phyloP scores from a whole-genome alignment of 2,113 vertebrate species.

The cat (Felis catus) region DNA sequence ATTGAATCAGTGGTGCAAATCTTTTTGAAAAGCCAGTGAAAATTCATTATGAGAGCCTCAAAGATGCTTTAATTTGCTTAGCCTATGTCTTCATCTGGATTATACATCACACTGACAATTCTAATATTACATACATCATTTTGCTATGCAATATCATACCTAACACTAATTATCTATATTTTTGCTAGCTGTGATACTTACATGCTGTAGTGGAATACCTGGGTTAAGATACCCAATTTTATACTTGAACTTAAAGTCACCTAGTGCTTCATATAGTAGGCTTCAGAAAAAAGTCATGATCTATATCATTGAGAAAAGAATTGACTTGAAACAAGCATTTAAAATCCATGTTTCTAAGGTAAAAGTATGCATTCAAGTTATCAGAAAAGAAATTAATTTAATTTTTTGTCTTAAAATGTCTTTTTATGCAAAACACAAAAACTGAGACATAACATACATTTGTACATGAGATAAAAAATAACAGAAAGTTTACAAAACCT shows the following conservation, averaged over 20 bases:
- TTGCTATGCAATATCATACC: neutral
- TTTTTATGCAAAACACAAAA: conserved; percentile 82
- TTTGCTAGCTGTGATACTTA: neutral
- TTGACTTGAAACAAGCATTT: conserved; percentile 33
- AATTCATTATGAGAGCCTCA: neutral
- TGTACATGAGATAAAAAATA: conserved; percentile 71
- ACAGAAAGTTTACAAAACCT: conserved; percentile 63
- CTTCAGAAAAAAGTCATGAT: neutral
- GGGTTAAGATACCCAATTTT: neutral
- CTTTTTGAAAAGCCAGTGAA: conserved; percentile 20
- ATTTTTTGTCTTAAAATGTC: conserved; percentile 56
- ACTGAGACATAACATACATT: conserved; percentile 77
- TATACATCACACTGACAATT: neutral
- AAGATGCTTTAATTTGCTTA: conserved; percentile 5
- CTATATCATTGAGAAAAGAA: neutral
- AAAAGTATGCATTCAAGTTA: conserved; percentile 21
- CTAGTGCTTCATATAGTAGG: neutral
- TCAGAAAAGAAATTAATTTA: conserved; percentile 16
- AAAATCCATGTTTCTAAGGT: conserved; percentile 42
- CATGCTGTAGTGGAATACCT: neutral
- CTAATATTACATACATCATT: neutral
- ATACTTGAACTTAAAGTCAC: neutral
- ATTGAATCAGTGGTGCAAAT: neutral
- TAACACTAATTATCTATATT: neutral
- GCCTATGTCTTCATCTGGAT: neutral